Conservation (phyloP, 2,113 vertebrate genomes). For the Phoenicopterus ruber region DNA sequence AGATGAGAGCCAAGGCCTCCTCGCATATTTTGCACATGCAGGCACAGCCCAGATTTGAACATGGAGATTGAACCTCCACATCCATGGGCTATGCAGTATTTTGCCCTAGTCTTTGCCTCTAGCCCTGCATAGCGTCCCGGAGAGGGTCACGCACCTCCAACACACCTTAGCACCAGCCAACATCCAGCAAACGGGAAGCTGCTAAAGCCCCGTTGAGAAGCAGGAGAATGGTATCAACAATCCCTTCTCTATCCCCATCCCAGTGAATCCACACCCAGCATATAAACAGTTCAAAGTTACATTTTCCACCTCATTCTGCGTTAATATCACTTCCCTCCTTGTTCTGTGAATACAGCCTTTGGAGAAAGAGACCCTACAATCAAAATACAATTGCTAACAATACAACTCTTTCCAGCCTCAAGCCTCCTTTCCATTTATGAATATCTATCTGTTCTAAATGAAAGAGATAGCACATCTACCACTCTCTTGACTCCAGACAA, state of each 20-base stretch:
- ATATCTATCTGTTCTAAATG: neutral
- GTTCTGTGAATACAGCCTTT: neutral
- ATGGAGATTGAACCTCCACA: neutral
- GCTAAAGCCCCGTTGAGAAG: neutral
- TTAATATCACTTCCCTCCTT: neutral
- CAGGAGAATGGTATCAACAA: neutral
- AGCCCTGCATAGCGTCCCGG: neutral
- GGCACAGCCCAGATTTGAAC: neutral
- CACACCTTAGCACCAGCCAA: neutral
- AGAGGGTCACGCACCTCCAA: rapidly evolving
- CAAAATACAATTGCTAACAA: neutral
- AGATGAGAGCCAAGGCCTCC: rapidly evolving
- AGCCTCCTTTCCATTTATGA: neutral
- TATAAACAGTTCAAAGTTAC: neutral
- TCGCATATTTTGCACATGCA: rapidly evolving
- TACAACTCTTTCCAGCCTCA: neutral
- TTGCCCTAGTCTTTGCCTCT: neutral
- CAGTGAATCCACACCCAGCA: neutral
- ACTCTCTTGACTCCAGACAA: neutral
- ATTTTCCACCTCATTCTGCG: neutral
- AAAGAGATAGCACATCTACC: neutral
- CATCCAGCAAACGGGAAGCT: neutral
- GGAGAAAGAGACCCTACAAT: neutral
- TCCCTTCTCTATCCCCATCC: neutral
- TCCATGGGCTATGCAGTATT: neutral